These are phyloP conservation scores for Aphidius gifuensis DNA, from an alignment of 1,140 invertebrate genomes.

Conservation along the genomic window DNA sequence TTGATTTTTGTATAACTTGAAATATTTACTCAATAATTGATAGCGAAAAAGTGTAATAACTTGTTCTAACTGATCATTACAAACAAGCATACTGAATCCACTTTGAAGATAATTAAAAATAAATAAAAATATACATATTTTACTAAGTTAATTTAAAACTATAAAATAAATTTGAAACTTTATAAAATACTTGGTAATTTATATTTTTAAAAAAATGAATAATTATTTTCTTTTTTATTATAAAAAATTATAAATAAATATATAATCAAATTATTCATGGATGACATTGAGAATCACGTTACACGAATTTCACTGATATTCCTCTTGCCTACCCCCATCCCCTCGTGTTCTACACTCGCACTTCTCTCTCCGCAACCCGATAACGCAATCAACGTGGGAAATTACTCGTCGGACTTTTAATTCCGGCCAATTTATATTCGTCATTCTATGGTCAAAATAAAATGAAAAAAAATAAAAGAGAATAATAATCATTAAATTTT, in stretches of 20 bases:
- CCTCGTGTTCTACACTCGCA: not conserved
- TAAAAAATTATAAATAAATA: too few species aligned
- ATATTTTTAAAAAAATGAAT: not conserved
- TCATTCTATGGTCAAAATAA: slow-evolving; percentile 6
- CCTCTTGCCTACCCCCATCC: not conserved
- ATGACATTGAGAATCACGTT: slow-evolving; percentile 7
- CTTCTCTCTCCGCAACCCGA: slow-evolving; percentile 13
- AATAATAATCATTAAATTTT: not conserved
- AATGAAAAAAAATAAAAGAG: not conserved
- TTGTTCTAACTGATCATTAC: too few species aligned
- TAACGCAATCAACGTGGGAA: slow-evolving; percentile 21
- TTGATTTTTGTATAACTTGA: too few species aligned
- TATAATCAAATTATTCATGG: too few species aligned
- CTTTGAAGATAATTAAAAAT: too few species aligned
- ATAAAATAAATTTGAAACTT: too few species aligned
- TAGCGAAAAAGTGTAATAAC: too few species aligned
- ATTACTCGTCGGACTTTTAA: slow-evolving; percentile 26
- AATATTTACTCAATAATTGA: too few species aligned
- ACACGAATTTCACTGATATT: not conserved
- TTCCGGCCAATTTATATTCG: slow-evolving; percentile 23
- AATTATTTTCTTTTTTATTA: not conserved
- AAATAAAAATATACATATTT: too few species aligned
- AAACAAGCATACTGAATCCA: too few species aligned
- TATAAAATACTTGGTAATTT: too few species aligned
- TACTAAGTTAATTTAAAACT: too few species aligned